Conservation (phyloP, 92 coral and sea anemone species). For the Bergia puertoricense region DNA sequence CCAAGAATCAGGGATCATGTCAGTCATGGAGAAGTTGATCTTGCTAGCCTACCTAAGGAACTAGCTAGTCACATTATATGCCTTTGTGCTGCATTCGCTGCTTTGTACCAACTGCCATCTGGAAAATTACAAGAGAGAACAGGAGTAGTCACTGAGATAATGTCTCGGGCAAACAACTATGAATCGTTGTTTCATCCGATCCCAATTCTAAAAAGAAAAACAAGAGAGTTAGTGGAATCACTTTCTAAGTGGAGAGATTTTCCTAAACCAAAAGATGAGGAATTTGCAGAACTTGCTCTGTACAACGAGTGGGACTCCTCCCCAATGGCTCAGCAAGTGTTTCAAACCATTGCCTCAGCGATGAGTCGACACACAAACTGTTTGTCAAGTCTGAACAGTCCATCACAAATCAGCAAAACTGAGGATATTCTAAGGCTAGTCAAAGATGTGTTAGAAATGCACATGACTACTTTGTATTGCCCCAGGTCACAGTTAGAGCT, state of each 20-base stretch:
- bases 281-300: slow-evolving; percentile 52
- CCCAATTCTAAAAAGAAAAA: slow-evolving; percentile 54
- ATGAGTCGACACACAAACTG: not conserved
- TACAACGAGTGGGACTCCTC: not conserved
- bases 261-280: slow-evolving; percentile 61
- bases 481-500: slow-evolving; percentile 73
- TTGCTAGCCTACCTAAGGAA: slow-evolving; percentile 57
- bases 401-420: not conserved
- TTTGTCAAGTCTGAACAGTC: not conserved
- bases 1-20: slow-evolving; percentile 86
- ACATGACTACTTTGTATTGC: slow-evolving; percentile 66
- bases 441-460: slow-evolving; percentile 23
- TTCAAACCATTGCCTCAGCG: not conserved
- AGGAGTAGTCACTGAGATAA: slow-evolving; percentile 37
- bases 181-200: slow-evolving; percentile 79
- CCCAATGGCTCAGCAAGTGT: slow-evolving; percentile 26
- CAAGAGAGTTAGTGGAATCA: slow-evolving; percentile 34
- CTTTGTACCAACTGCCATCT: slow-evolving; percentile 34
- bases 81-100: slow-evolving; percentile 74
- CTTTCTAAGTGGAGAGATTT: slow-evolving; percentile 58
- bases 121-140: not conserved
- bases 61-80: slow-evolving; percentile 78
- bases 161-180: slow-evolving; percentile 52
- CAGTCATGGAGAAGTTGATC: slow-evolving; percentile 89
- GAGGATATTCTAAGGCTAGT: slow-evolving; percentile 23